Percentiles rank a stretch among this genome's conserved stretches.
Evolutionary conservation across 2,113 vertebrate genomes (phyloP).

Genomic region (Aleadryas rufinucha): DNA sequence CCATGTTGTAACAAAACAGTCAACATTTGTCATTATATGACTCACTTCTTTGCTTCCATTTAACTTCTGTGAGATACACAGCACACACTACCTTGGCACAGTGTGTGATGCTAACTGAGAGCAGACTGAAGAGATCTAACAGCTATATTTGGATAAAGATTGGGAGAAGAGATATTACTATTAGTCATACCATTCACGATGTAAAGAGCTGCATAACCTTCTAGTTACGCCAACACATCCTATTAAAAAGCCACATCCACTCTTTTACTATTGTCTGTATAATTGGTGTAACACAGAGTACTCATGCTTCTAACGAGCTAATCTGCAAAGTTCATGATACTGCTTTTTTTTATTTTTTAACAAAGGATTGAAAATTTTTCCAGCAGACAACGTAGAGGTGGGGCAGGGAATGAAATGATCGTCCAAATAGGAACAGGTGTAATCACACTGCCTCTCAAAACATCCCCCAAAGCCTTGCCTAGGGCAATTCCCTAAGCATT

Average conservation of each 20-base stretch:
- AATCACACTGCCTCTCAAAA: not conserved
- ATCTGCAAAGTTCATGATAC: not conserved
- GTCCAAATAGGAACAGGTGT: not conserved
- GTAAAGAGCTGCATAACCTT: not conserved
- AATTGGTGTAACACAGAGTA: not conserved
- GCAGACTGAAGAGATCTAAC: not conserved
- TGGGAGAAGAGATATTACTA: not conserved
- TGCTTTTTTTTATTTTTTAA: not conserved
- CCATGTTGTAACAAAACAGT: not conserved
- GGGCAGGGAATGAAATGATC: not conserved
- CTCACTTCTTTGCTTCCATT: not conserved
- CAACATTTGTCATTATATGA: not conserved
- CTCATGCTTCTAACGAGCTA: not conserved
- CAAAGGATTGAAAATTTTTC: not conserved
- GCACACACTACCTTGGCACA: not conserved
- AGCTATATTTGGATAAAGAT: not conserved
- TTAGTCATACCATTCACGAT: not conserved
- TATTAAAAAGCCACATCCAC: not conserved
- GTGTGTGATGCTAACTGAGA: not conserved
- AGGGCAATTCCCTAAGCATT: not conserved
- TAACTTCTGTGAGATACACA: not conserved
- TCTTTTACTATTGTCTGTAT: not conserved
- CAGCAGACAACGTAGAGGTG: rapidly evolving
- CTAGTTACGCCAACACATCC: not conserved
- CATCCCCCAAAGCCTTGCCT: not conserved